Evolutionary conservation across 2,888 invertebrate species (phyloP), one percentile per base, ranked within the genome.

Genomic region (Brachyptera risi): DNA sequence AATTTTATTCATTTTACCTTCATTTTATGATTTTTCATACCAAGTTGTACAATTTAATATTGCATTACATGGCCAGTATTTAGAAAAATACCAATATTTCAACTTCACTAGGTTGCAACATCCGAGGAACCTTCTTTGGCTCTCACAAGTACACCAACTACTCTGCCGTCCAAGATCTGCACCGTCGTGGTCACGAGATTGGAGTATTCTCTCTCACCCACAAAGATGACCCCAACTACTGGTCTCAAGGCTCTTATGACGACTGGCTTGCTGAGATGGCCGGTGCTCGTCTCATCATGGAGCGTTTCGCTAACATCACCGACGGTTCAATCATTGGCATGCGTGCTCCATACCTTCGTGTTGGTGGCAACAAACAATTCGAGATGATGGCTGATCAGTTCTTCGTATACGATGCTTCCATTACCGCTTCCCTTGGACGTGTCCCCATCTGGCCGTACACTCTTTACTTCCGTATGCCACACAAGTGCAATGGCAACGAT

Each of bases 361-460:
- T 94, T 0, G 95, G 96, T 65, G 95, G 96, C 65, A 93, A 95
- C 80, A 92, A 87, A 70, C 94, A 95, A 79, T 96, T 96, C 74
- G 91, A 93, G 76, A 96, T 96, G 94, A 95, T 96, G 95, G 87
- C 90, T 59, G 93, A 95, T 75, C 92, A 95, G 74, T 92, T 90
- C 78, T 95, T 95, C 75, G 88, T 91, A 5, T 96, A 96, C 74
- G 96, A 96, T 73, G 92, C 95, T 23, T 94, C 95, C 11, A 94
- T 96, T 72, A 93, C 93, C 1, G 94, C 94, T 24, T 90, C 93
- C 0, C 80, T 93, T 59, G 84, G 88, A 35, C 87, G 92, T 54
- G 92, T 93, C 24, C 95, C 95, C 57, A 91, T 93, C 74, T 97
- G 96, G 96, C 97, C 97, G 0, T 97, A 96, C 80, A 96, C 96